A percentile compares a stretch with the other conserved stretches of the same genome.
These are phyloP conservation scores for Alectura lathami DNA, from an alignment of 2,113 vertebrate species.

Conservation along the genomic window DNA sequence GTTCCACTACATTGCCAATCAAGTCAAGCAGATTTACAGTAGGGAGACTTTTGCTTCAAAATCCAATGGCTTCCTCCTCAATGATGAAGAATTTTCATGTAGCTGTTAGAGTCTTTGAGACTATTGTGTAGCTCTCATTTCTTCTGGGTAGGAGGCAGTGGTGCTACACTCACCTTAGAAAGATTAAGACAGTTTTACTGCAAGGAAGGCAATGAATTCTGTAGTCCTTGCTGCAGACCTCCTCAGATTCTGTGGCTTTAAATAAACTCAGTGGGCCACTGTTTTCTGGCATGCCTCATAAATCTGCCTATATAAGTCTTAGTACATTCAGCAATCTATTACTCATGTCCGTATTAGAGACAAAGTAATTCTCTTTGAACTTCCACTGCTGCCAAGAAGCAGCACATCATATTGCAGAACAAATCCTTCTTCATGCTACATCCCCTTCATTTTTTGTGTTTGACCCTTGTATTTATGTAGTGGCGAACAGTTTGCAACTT, in stretches of 20 bases:
- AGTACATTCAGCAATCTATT: slow-evolving; percentile 66
- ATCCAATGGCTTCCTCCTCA: not conserved
- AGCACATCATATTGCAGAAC: slow-evolving; percentile 31
- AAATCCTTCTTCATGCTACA: slow-evolving; percentile 28
- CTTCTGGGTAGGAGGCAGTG: not conserved
- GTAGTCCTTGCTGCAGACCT: slow-evolving; percentile 37
- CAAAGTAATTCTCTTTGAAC: slow-evolving; percentile 65
- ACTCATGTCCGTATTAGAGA: slow-evolving; percentile 66
- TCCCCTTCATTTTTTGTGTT: slow-evolving; percentile 17
- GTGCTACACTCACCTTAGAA: not conserved
- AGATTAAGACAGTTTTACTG: slow-evolving; percentile 15
- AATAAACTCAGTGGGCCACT: slow-evolving; percentile 31
- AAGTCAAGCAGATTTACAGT: not conserved
- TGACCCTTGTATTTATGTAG: not conserved
- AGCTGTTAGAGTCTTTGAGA: not conserved
- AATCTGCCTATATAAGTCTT: slow-evolving; percentile 68
- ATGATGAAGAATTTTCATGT: not conserved
- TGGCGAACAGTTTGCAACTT: not conserved
- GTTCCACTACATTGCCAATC: not conserved
- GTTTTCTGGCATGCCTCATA: slow-evolving; percentile 63
- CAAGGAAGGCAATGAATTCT: not conserved
- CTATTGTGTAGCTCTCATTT: not conserved
- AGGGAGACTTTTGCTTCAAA: not conserved
- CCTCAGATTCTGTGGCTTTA: slow-evolving; percentile 33
- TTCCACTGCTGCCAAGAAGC: slow-evolving; percentile 44